A percentile compares a stretch with the other conserved stretches of the same genome.
Evolutionary conservation across 2,797 vertebrate species (phyloP).

Genomic region (Sorex maritimensis): DNA sequence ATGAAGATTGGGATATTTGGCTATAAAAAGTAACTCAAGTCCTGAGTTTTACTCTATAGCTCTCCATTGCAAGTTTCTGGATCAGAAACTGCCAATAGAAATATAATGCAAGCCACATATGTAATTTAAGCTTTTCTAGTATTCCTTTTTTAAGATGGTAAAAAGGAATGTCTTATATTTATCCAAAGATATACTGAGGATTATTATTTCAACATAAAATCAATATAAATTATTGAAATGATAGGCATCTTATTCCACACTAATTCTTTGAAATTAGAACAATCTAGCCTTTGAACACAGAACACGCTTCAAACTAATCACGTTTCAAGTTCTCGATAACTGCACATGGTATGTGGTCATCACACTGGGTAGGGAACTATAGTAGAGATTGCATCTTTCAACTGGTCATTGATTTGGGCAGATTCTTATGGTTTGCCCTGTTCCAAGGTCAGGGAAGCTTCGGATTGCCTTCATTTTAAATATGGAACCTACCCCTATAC

Average conservation of each 20-base stretch:
- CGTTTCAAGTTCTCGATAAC: slow-evolving; percentile 26
- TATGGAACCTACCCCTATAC: not conserved
- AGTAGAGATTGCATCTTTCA: not conserved
- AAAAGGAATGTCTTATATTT: slow-evolving; percentile 11
- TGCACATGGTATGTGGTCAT: not conserved
- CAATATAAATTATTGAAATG: slow-evolving; percentile 42
- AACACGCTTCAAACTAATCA: not conserved
- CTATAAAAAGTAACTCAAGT: not conserved
- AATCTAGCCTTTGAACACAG: not conserved
- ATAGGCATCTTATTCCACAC: slow-evolving; percentile 38
- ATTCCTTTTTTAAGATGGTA: slow-evolving; percentile 19
- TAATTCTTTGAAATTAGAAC: slow-evolving; percentile 35
- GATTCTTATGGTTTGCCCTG: slow-evolving; percentile 17
- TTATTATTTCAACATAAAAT: slow-evolving; percentile 50
- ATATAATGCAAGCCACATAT: slow-evolving; percentile 1
- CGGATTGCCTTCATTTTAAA: slow-evolving; percentile 22
- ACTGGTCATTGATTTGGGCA: slow-evolving; percentile 15
- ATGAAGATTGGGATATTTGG: slow-evolving; percentile 52
- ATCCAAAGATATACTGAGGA: slow-evolving; percentile 25
- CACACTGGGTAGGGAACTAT: not conserved
- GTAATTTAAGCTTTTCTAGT: slow-evolving; percentile 56
- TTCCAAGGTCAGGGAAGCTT: slow-evolving; percentile 20
- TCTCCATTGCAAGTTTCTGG: slow-evolving; percentile 38
- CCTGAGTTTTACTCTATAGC: not conserved
- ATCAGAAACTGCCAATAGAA: slow-evolving; percentile 42